A percentile compares a stretch with the other conserved stretches of the same genome.
These are phyloP conservation scores for Mus caroli DNA, from an alignment of 2,797 vertebrate genomes.

Conservation along the genomic window DNA sequence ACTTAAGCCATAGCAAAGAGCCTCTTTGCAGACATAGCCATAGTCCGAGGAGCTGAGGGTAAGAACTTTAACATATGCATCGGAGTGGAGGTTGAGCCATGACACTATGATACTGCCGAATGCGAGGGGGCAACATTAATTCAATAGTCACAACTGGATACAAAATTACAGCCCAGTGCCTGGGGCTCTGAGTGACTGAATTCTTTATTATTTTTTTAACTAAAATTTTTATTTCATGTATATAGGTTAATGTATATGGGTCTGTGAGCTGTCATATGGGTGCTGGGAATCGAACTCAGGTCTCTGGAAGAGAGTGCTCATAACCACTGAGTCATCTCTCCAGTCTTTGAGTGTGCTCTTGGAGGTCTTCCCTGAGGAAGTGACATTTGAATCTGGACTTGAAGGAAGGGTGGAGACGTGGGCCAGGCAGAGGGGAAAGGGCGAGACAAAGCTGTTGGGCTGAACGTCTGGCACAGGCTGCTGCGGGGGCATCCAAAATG, in stretches of 20 bases:
- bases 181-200: neutral
- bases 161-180: neutral
- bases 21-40: neutral
- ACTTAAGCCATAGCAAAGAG: neutral
- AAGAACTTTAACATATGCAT: neutral
- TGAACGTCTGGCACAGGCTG: neutral
- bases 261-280: neutral
- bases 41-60: neutral
- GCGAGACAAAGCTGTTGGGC: fast-evolving
- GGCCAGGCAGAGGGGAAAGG: neutral
- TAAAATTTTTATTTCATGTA: neutral
- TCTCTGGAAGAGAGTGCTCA: neutral
- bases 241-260: neutral
- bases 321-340: too few species aligned
- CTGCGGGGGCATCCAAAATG: neutral
- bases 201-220: neutral
- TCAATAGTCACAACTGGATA: neutral
- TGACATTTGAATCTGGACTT: neutral
- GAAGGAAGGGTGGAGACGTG: neutral
- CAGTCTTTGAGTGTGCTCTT: neutral
- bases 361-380: neutral
- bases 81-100: too few species aligned
- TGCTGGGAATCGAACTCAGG: neutral
- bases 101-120: neutral
- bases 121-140: neutral